phyloP scores from a whole-genome alignment of 2,888 invertebrate genomes.

The Calephelis perditalis region DNA sequence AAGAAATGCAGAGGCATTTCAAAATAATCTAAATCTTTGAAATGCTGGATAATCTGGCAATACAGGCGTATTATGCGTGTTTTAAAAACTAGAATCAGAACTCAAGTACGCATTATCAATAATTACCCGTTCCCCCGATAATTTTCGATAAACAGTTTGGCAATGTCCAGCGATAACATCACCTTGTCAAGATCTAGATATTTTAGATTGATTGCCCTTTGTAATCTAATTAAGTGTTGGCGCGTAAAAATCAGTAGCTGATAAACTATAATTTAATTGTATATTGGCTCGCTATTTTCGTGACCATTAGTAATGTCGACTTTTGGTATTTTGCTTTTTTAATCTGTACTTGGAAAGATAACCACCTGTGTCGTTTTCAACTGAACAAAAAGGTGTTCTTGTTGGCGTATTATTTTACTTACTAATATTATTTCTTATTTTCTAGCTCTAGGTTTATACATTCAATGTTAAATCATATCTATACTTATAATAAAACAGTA shows the following conservation, averaged over 20 bases:
- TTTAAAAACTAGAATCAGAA: slow-evolving; percentile 3
- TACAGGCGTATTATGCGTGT: neutral
- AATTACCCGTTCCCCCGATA: neutral
- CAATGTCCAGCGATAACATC: slow-evolving; percentile 8
- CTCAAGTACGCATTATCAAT: slow-evolving; percentile 1
- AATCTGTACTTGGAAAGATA: too few relatives aligned
- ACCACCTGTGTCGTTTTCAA: too few relatives aligned
- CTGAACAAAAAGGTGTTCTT: too few relatives aligned
- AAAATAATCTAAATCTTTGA: slow-evolving; percentile 4
- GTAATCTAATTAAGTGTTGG: slow-evolving; percentile 1
- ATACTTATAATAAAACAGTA: too few relatives aligned
- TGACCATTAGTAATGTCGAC: too few relatives aligned
- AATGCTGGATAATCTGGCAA: slow-evolving; percentile 6
- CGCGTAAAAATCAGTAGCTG: slow-evolving; percentile 6
- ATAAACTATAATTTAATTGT: neutral
- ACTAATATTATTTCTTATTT: too few relatives aligned
- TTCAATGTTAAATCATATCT: too few relatives aligned
- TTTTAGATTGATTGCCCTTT: slow-evolving; percentile 7
- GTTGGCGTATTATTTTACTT: too few relatives aligned
- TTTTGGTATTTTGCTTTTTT: too few relatives aligned
- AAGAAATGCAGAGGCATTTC: too few relatives aligned
- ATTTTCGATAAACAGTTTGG: slow-evolving; percentile 1
- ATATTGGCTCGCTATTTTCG: too few relatives aligned
- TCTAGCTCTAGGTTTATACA: too few relatives aligned
- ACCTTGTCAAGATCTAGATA: slow-evolving; percentile 8